Evolutionary conservation across 2,888 invertebrate genomes (phyloP).

Genomic region (Galerucella calmariensis): DNA sequence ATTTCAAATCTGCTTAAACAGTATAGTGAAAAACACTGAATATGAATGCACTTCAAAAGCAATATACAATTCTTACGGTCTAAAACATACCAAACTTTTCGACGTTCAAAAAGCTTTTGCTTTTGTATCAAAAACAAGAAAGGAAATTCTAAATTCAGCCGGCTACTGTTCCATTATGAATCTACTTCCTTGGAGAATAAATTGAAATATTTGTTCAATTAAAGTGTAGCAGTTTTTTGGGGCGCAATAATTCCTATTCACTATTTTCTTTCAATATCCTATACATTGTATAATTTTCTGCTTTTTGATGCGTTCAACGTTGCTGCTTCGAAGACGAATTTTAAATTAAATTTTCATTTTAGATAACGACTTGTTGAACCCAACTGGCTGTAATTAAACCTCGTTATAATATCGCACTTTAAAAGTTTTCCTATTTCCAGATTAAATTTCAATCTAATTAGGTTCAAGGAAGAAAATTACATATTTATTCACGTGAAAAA

Average conservation of each 20-base stretch:
- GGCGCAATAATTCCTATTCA: constrained; percentile 17
- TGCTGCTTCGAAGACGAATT: constrained; percentile 11
- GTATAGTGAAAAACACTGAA: too few species aligned
- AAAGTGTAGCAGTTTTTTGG: constrained; percentile 21
- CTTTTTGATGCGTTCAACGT: constrained; percentile 20
- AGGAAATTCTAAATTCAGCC: background rate
- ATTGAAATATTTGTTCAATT: constrained; percentile 20
- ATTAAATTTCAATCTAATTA: too few species aligned
- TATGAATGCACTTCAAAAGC: too few species aligned
- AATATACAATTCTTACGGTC: too few species aligned
- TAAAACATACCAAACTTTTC: background rate
- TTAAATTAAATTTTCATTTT: constrained; percentile 23
- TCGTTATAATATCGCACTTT: background rate
- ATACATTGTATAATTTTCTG: background rate
- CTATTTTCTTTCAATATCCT: background rate
- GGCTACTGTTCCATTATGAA: constrained; percentile 4
- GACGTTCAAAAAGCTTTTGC: background rate
- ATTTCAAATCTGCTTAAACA: too few species aligned
- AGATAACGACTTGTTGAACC: background rate
- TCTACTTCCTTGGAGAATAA: constrained; percentile 9
- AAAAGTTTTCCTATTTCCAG: background rate
- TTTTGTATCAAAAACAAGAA: constrained; percentile 1
- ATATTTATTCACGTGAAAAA: too few species aligned
- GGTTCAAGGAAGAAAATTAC: too few species aligned
- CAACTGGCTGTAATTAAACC: background rate